phyloP scores from a whole-genome alignment of 1,140 invertebrate genomes.

The Drosophila ercepeae region DNA sequence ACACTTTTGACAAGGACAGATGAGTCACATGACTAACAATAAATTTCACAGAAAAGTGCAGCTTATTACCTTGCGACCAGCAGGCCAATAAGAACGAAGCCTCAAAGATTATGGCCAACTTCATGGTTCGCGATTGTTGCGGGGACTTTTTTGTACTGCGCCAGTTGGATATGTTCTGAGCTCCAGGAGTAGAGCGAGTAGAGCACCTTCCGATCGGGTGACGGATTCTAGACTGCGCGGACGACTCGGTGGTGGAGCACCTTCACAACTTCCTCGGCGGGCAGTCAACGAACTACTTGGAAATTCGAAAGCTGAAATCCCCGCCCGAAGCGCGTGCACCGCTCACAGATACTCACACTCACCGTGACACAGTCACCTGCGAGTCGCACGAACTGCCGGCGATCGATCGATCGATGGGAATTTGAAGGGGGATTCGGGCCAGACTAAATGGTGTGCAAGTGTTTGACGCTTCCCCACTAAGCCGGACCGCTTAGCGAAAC shows the following conservation, averaged over 20 bases:
- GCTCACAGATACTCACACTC: constrained; percentile 24
- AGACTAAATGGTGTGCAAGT: constrained; percentile 18
- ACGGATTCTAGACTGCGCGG: constrained; percentile 72
- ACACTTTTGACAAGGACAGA: constrained; percentile 13
- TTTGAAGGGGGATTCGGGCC: constrained; percentile 1
- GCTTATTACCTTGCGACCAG: constrained; percentile 60
- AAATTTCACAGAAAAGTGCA: neutral
- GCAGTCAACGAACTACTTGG: constrained; percentile 79
- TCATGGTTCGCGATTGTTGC: constrained; percentile 28
- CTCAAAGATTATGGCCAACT: constrained; percentile 33
- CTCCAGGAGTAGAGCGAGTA: constrained; percentile 33
- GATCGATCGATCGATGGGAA: constrained; percentile 60
- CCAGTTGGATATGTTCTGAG: constrained; percentile 1
- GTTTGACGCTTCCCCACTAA: constrained; percentile 38
- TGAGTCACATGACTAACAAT: constrained; percentile 35
- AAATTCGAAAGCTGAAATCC: constrained; percentile 79
- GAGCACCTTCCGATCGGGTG: constrained; percentile 66
- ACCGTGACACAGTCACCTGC: constrained; percentile 14
- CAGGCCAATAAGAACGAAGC: constrained; percentile 53
- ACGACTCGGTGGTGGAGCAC: constrained; percentile 60
- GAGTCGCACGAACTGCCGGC: constrained; percentile 49
- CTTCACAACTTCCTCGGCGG: constrained; percentile 78
- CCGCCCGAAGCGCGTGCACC: constrained; percentile 70
- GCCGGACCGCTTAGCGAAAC: constrained; percentile 41
- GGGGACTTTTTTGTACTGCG: neutral